Evolutionary conservation across 1,140 invertebrate genomes (phyloP).

Genomic region (Drosophila suzukii): DNA sequence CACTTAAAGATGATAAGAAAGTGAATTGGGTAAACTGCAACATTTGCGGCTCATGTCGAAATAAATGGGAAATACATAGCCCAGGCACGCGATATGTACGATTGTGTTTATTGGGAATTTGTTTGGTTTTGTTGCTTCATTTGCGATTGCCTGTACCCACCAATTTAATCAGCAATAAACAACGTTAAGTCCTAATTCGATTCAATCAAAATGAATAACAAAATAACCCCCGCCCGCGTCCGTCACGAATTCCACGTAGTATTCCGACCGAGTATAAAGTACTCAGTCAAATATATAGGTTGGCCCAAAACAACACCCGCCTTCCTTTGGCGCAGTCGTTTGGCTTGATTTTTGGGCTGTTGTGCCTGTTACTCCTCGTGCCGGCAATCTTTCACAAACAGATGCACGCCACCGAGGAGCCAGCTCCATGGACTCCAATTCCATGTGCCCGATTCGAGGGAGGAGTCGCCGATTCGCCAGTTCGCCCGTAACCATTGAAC

Average conservation of each 20-base stretch:
- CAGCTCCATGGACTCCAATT: conserved; percentile 1
- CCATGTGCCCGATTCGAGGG: conserved; percentile 47
- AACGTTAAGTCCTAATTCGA: conserved; percentile 83
- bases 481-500: conserved; percentile 48
- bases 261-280: not conserved
- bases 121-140: conserved; percentile 52
- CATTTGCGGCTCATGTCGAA: conserved; percentile 41
- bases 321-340: conserved; percentile 59
- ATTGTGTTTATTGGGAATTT: conserved; percentile 28
- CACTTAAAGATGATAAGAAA: conserved; percentile 54
- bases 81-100: conserved; percentile 46
- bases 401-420: conserved; percentile 43
- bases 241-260: conserved; percentile 23
- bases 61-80: conserved; percentile 47
- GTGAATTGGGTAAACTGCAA: conserved; percentile 43
- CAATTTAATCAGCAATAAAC: conserved; percentile 82
- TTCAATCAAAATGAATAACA: conserved; percentile 81
- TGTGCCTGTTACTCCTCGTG: conserved; percentile 39
- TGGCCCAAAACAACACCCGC: conserved; percentile 71
- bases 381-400: conserved; percentile 61
- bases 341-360: conserved; percentile 47
- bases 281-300: conserved; percentile 75
- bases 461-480: not conserved
- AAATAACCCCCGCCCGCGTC: conserved; percentile 48
- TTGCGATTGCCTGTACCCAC: conserved; percentile 66